Evolutionary conservation across 2,113 vertebrate species (phyloP), one percentile per base, ranked within the genome.

Genomic region (Echinops telfairi): DNA sequence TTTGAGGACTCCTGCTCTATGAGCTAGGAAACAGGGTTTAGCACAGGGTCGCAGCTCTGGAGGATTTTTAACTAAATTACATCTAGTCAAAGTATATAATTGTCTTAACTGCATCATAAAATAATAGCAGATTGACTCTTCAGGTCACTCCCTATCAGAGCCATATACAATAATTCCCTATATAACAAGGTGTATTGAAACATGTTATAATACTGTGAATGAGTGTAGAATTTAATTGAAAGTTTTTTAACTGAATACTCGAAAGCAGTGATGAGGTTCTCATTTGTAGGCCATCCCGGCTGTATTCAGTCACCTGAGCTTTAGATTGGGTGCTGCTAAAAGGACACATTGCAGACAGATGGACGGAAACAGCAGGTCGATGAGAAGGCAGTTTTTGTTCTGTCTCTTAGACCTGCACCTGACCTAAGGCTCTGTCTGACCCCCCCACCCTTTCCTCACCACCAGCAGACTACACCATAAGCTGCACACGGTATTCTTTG

Each of bases 151-250:
- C 47, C 47, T 53, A 53, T 53, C 47, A 53, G 12, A 53, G 6
- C 47, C 47, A 53, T 53, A 53, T 53, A 53, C 47, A 53, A 53
- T 47, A 53, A 14, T 53, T 53, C 10, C 47, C 47, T 53, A 53
- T 14, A 53, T 53, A 53, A 53, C 47, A 53, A 53, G 47, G 47
- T 53, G 10, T 12, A 53, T 75, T 90, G 76, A 85, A 96, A 88
- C n/a, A 85, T 57, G 40, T 92, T 58, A 68, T 86, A 62, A 83
- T 83, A 73, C 58, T 83, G 33, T 68, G 57, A 80, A 71, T 81
- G 57, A 4, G 4, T 80, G 93, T 92, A 81, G 64, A 77, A 83
- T 90, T 73, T 90, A 94, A 92, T 53, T 83, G 29, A 88, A 40
- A 90, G n/a, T 92, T 36, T 89, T 15, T 36, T 47, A 64, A 62